These are phyloP conservation scores for Rhagium mordax DNA, from an alignment of 2,888 invertebrate genomes.

Conservation along the genomic window DNA sequence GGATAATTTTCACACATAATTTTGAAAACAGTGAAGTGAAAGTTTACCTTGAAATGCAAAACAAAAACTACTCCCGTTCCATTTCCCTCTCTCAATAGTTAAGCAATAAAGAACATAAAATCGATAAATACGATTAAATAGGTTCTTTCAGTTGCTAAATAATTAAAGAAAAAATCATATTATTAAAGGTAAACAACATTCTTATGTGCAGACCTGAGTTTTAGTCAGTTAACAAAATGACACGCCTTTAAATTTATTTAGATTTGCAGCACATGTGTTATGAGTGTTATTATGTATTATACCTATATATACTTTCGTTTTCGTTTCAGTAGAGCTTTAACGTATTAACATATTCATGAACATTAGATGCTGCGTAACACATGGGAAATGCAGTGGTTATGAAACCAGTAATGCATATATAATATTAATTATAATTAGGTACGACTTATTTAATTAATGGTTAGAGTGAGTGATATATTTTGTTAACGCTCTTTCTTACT, in stretches of 20 bases:
- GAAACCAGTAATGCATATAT: background rate
- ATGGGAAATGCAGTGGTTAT: constrained; percentile 7
- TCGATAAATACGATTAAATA: background rate
- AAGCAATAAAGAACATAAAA: background rate
- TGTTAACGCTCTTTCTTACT: background rate
- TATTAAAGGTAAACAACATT: constrained; percentile 45
- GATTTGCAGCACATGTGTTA: constrained; percentile 40
- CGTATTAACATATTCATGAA: constrained; percentile 9
- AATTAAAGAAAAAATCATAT: constrained; percentile 17
- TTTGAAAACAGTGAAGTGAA: constrained; percentile 5
- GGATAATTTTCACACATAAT: background rate
- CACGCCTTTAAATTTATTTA: constrained; percentile 43
- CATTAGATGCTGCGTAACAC: background rate
- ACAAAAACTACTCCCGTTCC: background rate
- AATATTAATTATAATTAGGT: background rate
- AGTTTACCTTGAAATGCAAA: constrained; percentile 18
- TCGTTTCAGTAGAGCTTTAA: constrained; percentile 23
- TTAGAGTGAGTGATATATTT: background rate
- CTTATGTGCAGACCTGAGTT: constrained; percentile 41
- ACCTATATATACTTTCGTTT: constrained; percentile 41
- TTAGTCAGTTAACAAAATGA: constrained; percentile 34
- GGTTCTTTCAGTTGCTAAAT: constrained; percentile 6
- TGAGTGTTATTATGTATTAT: constrained; percentile 19
- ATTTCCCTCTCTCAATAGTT: constrained; percentile 1
- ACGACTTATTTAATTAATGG: background rate